phyloP scores from a whole-genome alignment of 2,888 invertebrate species.

The Gryllus longicercus region DNA sequence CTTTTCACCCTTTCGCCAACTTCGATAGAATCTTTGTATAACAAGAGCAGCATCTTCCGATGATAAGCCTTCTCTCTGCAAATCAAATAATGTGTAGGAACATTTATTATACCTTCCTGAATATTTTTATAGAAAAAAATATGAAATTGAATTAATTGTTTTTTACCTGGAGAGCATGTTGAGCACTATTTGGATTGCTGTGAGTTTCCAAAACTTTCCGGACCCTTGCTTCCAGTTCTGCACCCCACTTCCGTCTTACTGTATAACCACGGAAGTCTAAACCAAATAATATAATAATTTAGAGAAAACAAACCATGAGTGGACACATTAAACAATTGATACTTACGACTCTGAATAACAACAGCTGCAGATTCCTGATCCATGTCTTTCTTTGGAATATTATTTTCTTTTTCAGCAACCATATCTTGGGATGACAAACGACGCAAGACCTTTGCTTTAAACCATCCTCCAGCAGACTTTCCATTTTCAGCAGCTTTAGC shows the following conservation, averaged over 20 bases:
- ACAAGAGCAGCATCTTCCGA: slow-evolving; percentile 42
- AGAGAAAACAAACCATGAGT: background rate
- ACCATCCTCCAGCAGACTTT: slow-evolving; percentile 37
- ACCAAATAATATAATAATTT: background rate
- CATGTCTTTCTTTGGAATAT: slow-evolving; percentile 43
- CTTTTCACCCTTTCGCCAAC: slow-evolving; percentile 43
- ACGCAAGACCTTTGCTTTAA: slow-evolving; percentile 52
- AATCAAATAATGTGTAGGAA: background rate
- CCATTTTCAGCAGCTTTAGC: slow-evolving; percentile 6
- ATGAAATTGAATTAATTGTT: background rate
- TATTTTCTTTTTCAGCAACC: slow-evolving; percentile 50
- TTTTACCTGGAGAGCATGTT: slow-evolving; percentile 40
- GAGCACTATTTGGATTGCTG: slow-evolving; percentile 47
- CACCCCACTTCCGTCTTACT: slow-evolving; percentile 57
- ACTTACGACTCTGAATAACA: slow-evolving; percentile 67
- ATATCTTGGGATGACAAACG: slow-evolving; percentile 52
- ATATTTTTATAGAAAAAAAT: background rate
- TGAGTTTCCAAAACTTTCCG: slow-evolving; percentile 48
- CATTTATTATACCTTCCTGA: background rate
- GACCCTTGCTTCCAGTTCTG: slow-evolving; percentile 49
- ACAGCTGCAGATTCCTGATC: slow-evolving; percentile 58
- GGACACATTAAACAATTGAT: slow-evolving; percentile 26
- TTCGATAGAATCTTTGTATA: slow-evolving; percentile 52
- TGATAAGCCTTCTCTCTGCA: slow-evolving; percentile 49
- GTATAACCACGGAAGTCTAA: slow-evolving; percentile 66